Evolutionary conservation across 2,888 invertebrate genomes (phyloP), one percentile per base, ranked within the genome.

Genomic region (Heliconius erato): DNA sequence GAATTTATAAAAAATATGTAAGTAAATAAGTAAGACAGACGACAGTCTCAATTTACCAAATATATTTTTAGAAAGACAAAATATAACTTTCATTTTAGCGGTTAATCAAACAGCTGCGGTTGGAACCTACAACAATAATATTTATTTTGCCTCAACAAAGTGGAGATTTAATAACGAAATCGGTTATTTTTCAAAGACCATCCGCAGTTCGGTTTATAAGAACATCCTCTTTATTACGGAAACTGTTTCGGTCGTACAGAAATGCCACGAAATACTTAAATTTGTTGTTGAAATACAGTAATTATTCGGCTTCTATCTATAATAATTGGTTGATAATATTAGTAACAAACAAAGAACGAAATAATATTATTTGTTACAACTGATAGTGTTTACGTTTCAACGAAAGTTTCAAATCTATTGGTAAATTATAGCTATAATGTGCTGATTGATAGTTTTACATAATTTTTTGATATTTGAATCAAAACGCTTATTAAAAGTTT

Each of bases 101-200:
- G 78, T 78, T 78, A 67, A 28, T 78, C 44, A 78, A 78, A 78
- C 78, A 78, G 49, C 44, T 78, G 49, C 12, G 67, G 78, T 49
- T 68, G 4, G 6, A 23, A 44, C 26, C 6, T 44, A 32, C 32
- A 23, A 67, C 28, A 67, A 67, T 49, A 78, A 23, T 78, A 44
- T 68, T 28, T 78, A 78, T 78, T 78, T 78, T 49, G 12, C n/a
- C 23, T 67, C 49, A 11, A 67, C 49, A 67, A 78, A 78, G 28
- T 49, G 67, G 78, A 78, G 78, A 78, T 68, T 78, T 78, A 68
- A 44, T 49, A 78, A 65, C 28, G 65, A 78, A 28, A 23, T 28
- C 16, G 26, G 44, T 78, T 68, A 67, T 78, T 68, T 68, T 49
- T 78, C 49, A 78, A 26, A 78, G 19, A 65, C 28, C 26, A 65